Evolutionary conservation across 2,113 vertebrate genomes (phyloP).

Genomic region (Lipotes vexillifer): DNA sequence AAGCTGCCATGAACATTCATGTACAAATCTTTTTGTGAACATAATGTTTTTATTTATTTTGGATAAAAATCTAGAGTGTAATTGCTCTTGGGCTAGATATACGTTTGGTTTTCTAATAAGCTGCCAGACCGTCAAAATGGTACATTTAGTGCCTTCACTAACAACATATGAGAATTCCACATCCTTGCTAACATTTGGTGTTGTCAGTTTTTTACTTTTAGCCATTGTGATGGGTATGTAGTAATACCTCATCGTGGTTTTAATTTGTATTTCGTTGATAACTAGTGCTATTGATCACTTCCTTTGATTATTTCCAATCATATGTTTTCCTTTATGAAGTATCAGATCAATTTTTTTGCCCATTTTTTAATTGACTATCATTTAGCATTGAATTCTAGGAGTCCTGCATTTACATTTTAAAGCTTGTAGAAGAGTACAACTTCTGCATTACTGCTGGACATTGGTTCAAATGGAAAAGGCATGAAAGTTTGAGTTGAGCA

Average conservation of each 20-base stretch:
- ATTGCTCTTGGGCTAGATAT: not conserved
- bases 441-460: not conserved
- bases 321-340: constrained; percentile 21
- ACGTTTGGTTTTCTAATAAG: constrained; percentile 29
- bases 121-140: not conserved
- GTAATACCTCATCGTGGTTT: not conserved
- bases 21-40: not conserved
- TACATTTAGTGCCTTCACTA: not conserved
- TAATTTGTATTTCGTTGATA: constrained; percentile 32
- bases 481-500: not conserved
- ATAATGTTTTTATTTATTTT: constrained; percentile 28
- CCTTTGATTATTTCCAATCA: constrained; percentile 10
- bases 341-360: not conserved
- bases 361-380: not conserved
- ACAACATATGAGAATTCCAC: not conserved
- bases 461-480: not conserved
- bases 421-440: not conserved
- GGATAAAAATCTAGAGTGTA: not conserved
- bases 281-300: not conserved
- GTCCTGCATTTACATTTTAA: constrained; percentile 15
- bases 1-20: not conserved
- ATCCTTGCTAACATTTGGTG: not conserved
- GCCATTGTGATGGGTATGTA: not conserved
- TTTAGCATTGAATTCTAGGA: not conserved
- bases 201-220: not conserved